Base-by-base conservation (phyloP, 2,113 vertebrate genomes). In the Pica pica region DNA sequence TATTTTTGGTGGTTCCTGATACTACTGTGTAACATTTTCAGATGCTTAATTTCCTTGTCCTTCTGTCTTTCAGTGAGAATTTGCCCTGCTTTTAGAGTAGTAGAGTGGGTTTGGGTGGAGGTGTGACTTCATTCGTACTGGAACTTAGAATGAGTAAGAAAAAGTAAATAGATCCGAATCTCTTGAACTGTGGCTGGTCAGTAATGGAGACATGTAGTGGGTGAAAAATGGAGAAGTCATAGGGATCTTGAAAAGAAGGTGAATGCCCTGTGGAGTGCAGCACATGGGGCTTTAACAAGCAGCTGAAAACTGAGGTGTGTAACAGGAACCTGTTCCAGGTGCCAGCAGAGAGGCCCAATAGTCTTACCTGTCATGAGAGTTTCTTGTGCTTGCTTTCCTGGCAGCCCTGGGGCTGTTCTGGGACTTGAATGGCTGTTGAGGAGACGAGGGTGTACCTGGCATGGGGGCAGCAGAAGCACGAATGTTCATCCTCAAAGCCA, bases 351-450 rank as follows among this genome's bases (percentile, higher is more conserved):
- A n/a, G 56, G 8, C 23, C 23, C 5, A 2, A 0, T 10, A n/a
- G 8, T 41, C 37, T n/a, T 16, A 2, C 14, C 70, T 35, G 26
- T 18, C 53, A 6, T 20, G 2, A n/a, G 37, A 27, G 16, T 52
- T 89, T 22, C 27, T 47, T 56, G 7, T 44, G 10, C 28, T 50
- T 64, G 49, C 20, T 56, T 49, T 92, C 22, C 56, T 74, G 16
- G 17, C 16, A 3, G 11, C 69, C 22, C 57, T 47, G 37, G 50
- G 52, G 14, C 2, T 64, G 28, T 21, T 52, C 9, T 68, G 2
- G 1, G 60, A 1, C 47, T 39, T 49, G 39, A 19, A 17, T 0
- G 0, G 5, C n/a, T 65, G 15, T 13, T 41, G 42, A 7, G 33
- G 59, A 55, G 35, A 7, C 11, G 7, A 46, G 41, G 17, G 10